These are phyloP conservation scores for Pentalonia nigronervosa DNA, from an alignment of 1,140 invertebrate species.

Conservation along the genomic window DNA sequence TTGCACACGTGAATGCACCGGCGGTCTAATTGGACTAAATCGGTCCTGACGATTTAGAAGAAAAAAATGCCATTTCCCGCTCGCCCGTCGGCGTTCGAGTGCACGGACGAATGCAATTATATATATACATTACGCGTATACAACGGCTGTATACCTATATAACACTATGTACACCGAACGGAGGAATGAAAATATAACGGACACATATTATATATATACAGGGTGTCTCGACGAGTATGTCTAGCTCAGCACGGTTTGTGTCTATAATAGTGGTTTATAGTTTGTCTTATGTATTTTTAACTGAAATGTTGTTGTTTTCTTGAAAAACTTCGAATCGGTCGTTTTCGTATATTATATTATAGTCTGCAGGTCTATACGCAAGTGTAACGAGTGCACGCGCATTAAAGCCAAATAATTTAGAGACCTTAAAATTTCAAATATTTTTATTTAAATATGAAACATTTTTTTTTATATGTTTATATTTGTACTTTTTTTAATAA, in stretches of 20 bases:
- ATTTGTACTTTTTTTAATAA: not conserved
- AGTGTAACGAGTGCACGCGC: too few species aligned
- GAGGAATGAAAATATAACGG: not conserved
- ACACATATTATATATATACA: not conserved
- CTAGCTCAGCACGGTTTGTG: too few species aligned
- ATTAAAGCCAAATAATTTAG: too few species aligned
- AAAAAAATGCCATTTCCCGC: not conserved
- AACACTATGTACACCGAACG: not conserved
- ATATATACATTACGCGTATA: not conserved
- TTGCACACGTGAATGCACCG: conserved; percentile 38
- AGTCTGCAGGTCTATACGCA: too few species aligned
- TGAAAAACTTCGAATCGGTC: not conserved
- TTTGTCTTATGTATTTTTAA: not conserved
- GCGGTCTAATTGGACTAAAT: conserved; percentile 52
- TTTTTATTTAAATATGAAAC: too few species aligned
- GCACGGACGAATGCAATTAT: not conserved
- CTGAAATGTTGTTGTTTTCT: not conserved
- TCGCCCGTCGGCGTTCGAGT: not conserved
- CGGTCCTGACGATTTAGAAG: conserved; percentile 34
- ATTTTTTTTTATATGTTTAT: not conserved
- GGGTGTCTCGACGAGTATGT: not conserved
- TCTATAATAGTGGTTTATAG: not conserved
- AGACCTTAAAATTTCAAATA: not conserved
- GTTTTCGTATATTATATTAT: not conserved
- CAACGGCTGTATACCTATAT: not conserved